These are phyloP conservation scores for Digitonthophagus gazella DNA, from an alignment of 2,888 invertebrate genomes.

Conservation along the genomic window DNA sequence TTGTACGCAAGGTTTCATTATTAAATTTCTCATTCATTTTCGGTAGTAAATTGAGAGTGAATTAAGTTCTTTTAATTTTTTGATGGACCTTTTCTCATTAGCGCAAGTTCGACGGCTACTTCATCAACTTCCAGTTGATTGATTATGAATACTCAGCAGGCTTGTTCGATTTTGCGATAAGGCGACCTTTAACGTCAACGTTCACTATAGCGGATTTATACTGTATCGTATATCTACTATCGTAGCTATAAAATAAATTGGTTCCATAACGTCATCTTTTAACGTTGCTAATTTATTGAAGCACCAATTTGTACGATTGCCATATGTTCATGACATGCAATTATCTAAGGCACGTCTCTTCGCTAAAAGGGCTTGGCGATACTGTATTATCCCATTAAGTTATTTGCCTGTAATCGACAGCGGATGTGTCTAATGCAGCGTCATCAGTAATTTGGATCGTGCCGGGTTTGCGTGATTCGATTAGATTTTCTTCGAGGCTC, in stretches of 20 bases:
- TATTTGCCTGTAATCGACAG: background rate
- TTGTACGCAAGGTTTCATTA: background rate
- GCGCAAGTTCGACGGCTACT: slow-evolving; percentile 6
- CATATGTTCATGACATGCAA: too few species aligned
- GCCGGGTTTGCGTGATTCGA: background rate
- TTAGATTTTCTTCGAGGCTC: background rate
- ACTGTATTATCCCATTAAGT: background rate
- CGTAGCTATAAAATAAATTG: background rate
- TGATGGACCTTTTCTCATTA: background rate
- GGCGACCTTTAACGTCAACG: background rate
- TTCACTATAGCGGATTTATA: background rate
- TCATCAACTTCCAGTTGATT: slow-evolving; percentile 11
- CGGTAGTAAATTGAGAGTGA: background rate
- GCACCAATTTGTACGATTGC: too few species aligned
- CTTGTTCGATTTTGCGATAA: background rate
- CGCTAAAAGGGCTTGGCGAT: too few species aligned
- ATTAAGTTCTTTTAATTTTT: background rate
- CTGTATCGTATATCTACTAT: too few species aligned
- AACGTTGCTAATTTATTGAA: too few species aligned
- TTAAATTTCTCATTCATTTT: background rate
- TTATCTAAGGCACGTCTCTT: too few species aligned
- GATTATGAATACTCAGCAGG: slow-evolving; percentile 7
- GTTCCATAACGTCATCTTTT: too few species aligned
- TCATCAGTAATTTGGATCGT: background rate
- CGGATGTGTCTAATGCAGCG: background rate